These are phyloP conservation scores for Aurelia coerulea DNA, from an alignment of 30 jellyfish, hydroid and myxozoan species.

Conservation along the genomic window DNA sequence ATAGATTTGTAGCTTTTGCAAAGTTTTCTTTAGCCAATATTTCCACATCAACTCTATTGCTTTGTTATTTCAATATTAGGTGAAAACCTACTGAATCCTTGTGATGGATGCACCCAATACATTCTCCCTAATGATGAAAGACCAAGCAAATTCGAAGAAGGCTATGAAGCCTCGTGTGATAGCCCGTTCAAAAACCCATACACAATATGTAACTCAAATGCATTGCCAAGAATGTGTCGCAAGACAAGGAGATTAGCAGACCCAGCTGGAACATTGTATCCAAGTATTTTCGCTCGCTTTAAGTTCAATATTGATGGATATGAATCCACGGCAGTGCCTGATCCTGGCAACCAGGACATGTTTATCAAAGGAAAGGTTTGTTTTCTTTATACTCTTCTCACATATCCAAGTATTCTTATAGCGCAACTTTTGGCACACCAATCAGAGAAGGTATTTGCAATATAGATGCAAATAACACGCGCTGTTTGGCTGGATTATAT, in stretches of 20 bases:
- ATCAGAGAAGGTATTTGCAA: too few relatives aligned
- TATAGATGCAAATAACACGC: too few relatives aligned
- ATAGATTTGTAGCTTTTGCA: too few relatives aligned
- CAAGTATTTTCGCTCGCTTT: slow-evolving; percentile 21
- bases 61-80: background rate
- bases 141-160: slow-evolving; percentile 24
- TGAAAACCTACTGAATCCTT: background rate
- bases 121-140: slow-evolving; percentile 5
- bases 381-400: too few relatives aligned
- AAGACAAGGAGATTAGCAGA: background rate
- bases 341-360: slow-evolving; percentile 30
- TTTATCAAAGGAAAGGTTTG: slow-evolving; percentile 16
- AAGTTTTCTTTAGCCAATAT: too few relatives aligned
- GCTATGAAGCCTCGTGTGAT: slow-evolving; percentile 26
- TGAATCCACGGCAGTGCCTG: slow-evolving; percentile 10
- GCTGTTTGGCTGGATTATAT: too few relatives aligned
- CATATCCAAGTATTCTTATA: too few relatives aligned
- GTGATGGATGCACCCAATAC: slow-evolving; percentile 19
- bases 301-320: slow-evolving; percentile 17
- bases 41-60: too few relatives aligned
- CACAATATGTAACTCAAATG: slow-evolving; percentile 22
- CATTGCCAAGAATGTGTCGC: slow-evolving; percentile 10
- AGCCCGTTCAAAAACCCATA: slow-evolving; percentile 10
- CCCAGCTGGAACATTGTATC: slow-evolving; percentile 22
- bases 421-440: too few relatives aligned